Evolutionary conservation across 2,888 invertebrate species (phyloP).

Genomic region (Melieria omissa): DNA sequence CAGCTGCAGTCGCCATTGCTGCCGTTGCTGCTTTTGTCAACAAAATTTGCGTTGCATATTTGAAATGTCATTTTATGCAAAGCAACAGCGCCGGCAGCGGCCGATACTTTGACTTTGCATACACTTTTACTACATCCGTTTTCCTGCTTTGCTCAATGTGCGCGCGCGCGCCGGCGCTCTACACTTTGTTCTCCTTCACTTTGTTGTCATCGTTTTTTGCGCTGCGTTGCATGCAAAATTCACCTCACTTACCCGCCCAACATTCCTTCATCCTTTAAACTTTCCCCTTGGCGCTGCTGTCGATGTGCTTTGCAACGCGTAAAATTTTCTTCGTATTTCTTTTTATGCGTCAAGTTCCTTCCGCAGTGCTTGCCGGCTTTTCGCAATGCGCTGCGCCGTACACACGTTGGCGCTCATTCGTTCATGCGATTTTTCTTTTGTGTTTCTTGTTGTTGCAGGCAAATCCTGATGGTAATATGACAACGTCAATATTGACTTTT

Average conservation of each 20-base stretch:
- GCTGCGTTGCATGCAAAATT: background rate
- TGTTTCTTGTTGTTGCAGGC: slow-evolving; percentile 51
- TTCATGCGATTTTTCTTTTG: slow-evolving; percentile 5
- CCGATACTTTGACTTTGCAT: background rate
- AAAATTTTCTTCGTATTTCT: too few species aligned
- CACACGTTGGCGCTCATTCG: background rate
- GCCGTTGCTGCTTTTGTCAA: slow-evolving; percentile 32
- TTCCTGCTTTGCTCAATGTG: background rate
- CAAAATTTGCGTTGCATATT: slow-evolving; percentile 26
- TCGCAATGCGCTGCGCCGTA: slow-evolving; percentile 2
- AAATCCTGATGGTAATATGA: slow-evolving; percentile 76
- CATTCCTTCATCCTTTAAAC: background rate
- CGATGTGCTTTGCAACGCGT: too few species aligned
- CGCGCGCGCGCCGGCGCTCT: background rate
- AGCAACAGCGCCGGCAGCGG: background rate
- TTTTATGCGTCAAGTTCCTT: too few species aligned
- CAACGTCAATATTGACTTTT: slow-evolving; percentile 81
- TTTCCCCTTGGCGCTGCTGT: background rate
- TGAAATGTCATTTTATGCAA: slow-evolving; percentile 17
- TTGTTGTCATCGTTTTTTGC: background rate
- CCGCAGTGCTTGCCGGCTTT: background rate
- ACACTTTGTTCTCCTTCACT: background rate
- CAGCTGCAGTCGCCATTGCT: background rate
- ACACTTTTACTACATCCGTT: background rate
- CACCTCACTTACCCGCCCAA: background rate